Evolutionary conservation across 2,888 invertebrate species (phyloP), one percentile per base, ranked within the genome.

Genomic region (Lobophora halterata): DNA sequence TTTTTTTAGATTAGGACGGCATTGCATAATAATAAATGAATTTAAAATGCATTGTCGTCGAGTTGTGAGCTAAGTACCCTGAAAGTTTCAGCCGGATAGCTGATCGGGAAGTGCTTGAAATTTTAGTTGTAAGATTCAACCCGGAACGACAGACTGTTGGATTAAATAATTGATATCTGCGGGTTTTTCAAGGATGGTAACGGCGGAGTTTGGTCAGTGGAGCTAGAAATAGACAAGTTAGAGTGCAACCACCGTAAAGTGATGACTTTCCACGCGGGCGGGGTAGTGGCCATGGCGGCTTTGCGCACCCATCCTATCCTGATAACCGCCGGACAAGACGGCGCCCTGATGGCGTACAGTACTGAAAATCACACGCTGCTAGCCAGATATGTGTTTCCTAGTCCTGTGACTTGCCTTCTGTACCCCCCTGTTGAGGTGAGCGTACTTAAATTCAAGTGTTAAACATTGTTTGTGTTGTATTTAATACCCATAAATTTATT

Each of bases 201-300:
- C 48, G 97, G 97, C 5, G 96, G 95, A 1, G 88, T 97, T 25
- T 88, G 88, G 87, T 69, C 70, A 1, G 72, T 77, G 6, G 86
- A 87, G 23, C 47, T 81, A n/a, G 88, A 88, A 35, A 70, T 86
- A 19, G 87, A 88, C 40, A 83, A 83, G 50, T 52, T 80, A 18
- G 74, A 82, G 38, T 83, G 83, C 45, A 52, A 77, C 55, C 74
- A 85, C 45, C 66, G 49, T 0, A 82, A 82, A 52, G 63, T 92
- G 28, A 89, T 93, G 51, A 90, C 90, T 0, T 93, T 91, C 52
- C 96, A 97, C 57, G 93, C 95, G 0, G 96, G 97, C 0, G 78
- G 88, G 1, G 89, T 97, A 0, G 80, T 90, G 0, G 91, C 92
- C 2, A 90, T 95, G 67, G 92, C 90, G 11, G 76, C 90, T 0